Percentiles rank a stretch among this genome's conserved stretches.
These are phyloP conservation scores for Brachyptera risi DNA, from an alignment of 2,888 invertebrate genomes.

Conservation along the genomic window DNA sequence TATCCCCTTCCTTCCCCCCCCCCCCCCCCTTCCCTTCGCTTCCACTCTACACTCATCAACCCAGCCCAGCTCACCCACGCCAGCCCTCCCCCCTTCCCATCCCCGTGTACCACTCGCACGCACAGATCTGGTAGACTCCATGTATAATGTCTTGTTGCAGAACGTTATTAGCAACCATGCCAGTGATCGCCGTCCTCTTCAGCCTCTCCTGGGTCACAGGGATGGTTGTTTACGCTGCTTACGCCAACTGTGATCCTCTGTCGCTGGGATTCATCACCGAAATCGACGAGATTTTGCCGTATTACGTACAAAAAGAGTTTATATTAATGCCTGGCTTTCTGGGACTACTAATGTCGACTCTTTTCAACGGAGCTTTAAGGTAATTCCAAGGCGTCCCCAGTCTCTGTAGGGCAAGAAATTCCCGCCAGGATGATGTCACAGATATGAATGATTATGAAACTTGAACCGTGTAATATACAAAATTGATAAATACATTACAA, in stretches of 20 bases:
- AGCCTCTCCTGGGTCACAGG: constrained; percentile 82
- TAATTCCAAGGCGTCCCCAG: neutral
- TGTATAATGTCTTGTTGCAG: constrained; percentile 47
- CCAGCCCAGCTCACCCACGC: too few relatives aligned
- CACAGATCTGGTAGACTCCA: too few relatives aligned
- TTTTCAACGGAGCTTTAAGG: constrained; percentile 83
- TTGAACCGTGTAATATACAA: too few relatives aligned
- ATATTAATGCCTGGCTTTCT: constrained; percentile 78
- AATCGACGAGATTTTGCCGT: constrained; percentile 80
- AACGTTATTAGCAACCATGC: constrained; percentile 73
- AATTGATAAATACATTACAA: too few relatives aligned
- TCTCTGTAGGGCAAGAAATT: too few relatives aligned
- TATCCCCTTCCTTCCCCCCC: too few relatives aligned
- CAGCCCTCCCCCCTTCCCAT: too few relatives aligned
- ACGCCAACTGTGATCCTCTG: constrained; percentile 78
- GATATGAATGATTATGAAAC: too few relatives aligned
- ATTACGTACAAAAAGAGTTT: constrained; percentile 86
- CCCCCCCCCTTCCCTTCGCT: too few relatives aligned
- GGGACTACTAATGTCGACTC: constrained; percentile 84
- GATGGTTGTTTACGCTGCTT: constrained; percentile 80
- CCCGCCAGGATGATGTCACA: too few relatives aligned
- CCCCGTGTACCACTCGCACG: too few relatives aligned
- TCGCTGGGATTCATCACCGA: constrained; percentile 68
- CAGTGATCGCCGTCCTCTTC: constrained; percentile 72
- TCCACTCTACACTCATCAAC: too few relatives aligned